A percentile compares a stretch with the other conserved stretches of the same genome.
Evolutionary conservation across 1,140 invertebrate species (phyloP).

Genomic region (Listronotus oregonensis): DNA sequence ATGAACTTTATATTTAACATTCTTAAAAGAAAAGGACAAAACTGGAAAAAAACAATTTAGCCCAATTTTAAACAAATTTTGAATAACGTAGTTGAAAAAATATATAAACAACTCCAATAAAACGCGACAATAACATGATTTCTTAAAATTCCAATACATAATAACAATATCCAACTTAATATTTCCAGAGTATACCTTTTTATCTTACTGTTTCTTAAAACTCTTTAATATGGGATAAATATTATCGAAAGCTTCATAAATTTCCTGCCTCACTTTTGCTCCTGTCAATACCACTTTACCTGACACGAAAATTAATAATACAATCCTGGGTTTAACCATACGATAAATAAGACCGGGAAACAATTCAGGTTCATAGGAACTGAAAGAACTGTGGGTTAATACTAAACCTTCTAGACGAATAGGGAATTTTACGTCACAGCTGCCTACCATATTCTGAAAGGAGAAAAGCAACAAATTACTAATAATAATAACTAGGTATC

Average conservation of each 20-base stretch:
- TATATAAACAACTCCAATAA: no score
- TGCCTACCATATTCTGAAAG: conserved; percentile 96
- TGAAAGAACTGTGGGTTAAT: conserved; percentile 96
- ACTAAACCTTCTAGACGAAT: conserved; percentile 97
- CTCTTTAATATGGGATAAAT: conserved; percentile 99
- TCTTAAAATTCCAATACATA: no score
- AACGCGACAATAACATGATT: no score
- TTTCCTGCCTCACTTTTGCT: conserved; percentile 96
- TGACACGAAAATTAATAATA: conserved; percentile 98
- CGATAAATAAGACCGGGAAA: conserved; percentile 99
- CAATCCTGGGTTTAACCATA: conserved; percentile 99
- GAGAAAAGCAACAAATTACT: background rate
- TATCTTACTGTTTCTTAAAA: conserved; percentile 80
- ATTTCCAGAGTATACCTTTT: background rate
- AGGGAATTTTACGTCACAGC: conserved; percentile 99
- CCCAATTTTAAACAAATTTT: no score
- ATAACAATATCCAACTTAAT: no score
- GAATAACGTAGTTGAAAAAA: no score
- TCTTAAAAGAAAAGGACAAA: no score
- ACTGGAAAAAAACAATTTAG: no score
- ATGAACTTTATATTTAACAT: no score
- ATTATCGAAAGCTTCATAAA: conserved; percentile 99
- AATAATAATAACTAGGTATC: no score
- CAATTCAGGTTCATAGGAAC: conserved; percentile 91
- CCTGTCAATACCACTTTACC: conserved; percentile 98